Percentiles rank a stretch among this genome's conserved stretches.
Conservation (phyloP, 2,797 vertebrate genomes). For the Sternarchorhynchus goeldii region DNA sequence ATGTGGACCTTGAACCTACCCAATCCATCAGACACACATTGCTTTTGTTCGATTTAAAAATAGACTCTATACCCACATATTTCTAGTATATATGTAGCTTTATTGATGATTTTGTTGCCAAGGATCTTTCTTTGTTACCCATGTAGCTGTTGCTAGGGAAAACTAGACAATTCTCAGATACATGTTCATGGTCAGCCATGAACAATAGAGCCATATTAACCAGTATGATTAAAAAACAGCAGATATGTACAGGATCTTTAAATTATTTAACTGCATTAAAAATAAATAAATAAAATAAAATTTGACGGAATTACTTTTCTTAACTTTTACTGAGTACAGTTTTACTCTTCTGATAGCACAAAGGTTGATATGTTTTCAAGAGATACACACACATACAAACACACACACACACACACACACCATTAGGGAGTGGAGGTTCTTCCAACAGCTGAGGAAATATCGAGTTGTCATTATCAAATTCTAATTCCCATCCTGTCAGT, state of each 20-base stretch:
- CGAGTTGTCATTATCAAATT: constrained; percentile 70
- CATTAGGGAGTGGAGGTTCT: constrained; percentile 29
- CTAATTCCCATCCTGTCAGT: constrained; percentile 65
- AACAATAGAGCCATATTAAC: too few species aligned
- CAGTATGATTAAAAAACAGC: background rate
- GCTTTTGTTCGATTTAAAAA: too few species aligned
- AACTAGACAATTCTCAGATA: background rate
- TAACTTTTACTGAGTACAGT: constrained; percentile 15
- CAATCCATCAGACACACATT: too few species aligned
- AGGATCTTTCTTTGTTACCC: background rate
- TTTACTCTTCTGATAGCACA: constrained; percentile 13
- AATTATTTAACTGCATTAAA: too few species aligned
- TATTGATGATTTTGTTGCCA: background rate
- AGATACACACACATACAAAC: constrained; percentile 27
- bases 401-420: constrained; percentile 22
- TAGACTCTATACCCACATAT: too few species aligned
- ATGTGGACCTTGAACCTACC: too few species aligned
- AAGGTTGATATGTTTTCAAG: constrained; percentile 43
- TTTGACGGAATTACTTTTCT: too few species aligned
- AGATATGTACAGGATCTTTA: background rate
- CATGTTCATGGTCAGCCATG: background rate
- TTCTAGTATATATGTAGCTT: too few species aligned
- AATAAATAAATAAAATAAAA: too few species aligned
- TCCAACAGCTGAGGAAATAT: constrained; percentile 56
- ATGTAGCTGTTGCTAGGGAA: background rate